Evolutionary conservation across 2,113 vertebrate genomes (phyloP).

Genomic region (Ageneiosus marmoratus): DNA sequence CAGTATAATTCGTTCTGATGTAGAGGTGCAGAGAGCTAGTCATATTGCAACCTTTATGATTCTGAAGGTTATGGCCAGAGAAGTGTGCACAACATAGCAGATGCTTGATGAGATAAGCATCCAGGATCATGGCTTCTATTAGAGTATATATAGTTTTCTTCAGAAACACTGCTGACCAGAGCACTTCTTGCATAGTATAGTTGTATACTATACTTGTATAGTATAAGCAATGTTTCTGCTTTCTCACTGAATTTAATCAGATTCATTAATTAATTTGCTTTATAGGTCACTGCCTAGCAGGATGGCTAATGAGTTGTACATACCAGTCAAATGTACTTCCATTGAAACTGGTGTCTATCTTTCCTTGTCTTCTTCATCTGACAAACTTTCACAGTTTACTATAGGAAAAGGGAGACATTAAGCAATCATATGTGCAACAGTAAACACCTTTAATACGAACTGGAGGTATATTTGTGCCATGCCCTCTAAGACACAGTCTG

Average conservation of each 20-base stretch:
- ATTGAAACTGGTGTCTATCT: background rate
- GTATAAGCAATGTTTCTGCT: background rate
- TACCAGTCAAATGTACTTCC: background rate
- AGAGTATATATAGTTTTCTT: background rate
- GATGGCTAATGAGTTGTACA: too few relatives aligned
- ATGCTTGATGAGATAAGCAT: background rate
- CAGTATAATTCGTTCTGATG: too few relatives aligned
- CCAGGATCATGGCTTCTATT: background rate
- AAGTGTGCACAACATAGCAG: background rate
- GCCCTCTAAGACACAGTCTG: constrained; percentile 18
- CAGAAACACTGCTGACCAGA: background rate
- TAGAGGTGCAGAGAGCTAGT: background rate
- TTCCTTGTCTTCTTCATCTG: background rate
- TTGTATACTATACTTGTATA: too few relatives aligned
- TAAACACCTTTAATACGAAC: background rate
- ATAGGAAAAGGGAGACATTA: background rate
- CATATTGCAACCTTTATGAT: background rate
- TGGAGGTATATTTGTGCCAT: background rate
- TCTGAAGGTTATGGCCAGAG: background rate
- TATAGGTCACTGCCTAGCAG: background rate
- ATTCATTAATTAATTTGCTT: background rate
- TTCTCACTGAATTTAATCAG: background rate
- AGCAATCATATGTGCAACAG: background rate
- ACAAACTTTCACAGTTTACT: background rate
- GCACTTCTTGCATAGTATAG: background rate